Percentiles rank a stretch among this genome's conserved stretches.
phyloP scores from a whole-genome alignment of 2,113 vertebrate species.

The Oplegnathus fasciatus region DNA sequence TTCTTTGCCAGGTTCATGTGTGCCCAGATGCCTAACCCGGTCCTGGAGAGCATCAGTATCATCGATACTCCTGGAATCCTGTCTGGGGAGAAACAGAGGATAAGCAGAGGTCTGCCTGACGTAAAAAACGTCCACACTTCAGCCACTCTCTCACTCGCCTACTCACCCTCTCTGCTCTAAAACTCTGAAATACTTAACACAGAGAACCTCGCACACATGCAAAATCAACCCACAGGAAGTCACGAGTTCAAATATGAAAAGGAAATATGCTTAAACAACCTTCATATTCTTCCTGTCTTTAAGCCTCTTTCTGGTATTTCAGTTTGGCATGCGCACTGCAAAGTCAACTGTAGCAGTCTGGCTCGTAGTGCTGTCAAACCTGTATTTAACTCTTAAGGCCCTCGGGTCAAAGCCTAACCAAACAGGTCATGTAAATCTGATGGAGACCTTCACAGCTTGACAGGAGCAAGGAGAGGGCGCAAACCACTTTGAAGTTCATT shows the following conservation, averaged over 20 bases:
- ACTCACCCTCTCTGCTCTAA: constrained; percentile 1
- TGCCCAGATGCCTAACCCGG: constrained; percentile 92
- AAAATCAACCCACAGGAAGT: constrained; percentile 50
- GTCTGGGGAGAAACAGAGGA: constrained; percentile 88
- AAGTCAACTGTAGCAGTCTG: neutral
- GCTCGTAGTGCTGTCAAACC: constrained; percentile 27
- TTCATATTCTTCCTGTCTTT: neutral
- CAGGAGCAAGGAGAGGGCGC: neutral
- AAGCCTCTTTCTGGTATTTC: neutral
- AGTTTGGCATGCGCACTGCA: constrained; percentile 5
- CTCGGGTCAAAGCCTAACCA: neutral
- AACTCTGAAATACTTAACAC: neutral
- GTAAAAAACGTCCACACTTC: neutral
- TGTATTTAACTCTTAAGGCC: constrained; percentile 40
- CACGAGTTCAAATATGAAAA: constrained; percentile 10
- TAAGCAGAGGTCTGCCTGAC: constrained; percentile 88
- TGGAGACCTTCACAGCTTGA: constrained; percentile 22
- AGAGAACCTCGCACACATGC: neutral
- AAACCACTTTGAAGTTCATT: constrained; percentile 25
- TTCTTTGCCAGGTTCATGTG: constrained; percentile 89
- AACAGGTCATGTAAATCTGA: constrained; percentile 32
- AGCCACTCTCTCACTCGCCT: neutral
- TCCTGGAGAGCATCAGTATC: constrained; percentile 95
- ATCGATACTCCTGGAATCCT: constrained; percentile 94
- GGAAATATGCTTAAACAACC: neutral